Percentiles rank a stretch among this genome's conserved stretches.
Evolutionary conservation across 2,113 vertebrate genomes (phyloP).

Genomic region (Pelusios castaneus): DNA sequence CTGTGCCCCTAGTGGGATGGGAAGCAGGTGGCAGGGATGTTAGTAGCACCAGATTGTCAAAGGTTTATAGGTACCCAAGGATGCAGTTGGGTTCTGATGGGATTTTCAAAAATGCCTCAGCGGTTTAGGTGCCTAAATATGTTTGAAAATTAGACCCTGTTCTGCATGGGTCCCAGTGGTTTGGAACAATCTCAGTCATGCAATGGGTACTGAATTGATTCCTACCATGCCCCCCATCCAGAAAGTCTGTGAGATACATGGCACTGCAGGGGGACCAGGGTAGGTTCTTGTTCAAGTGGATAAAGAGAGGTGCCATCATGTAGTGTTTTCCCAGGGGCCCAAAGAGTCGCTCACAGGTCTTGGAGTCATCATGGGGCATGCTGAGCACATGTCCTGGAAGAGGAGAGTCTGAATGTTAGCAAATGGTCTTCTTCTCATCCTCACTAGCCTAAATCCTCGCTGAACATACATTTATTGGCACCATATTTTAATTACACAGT

Average conservation of each 20-base stretch:
- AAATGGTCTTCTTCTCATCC: background rate
- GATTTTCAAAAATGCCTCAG: background rate
- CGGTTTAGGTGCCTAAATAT: background rate
- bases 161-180: accelerated
- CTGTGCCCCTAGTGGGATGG: background rate
- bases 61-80: background rate
- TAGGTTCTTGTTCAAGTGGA: constrained; percentile 87
- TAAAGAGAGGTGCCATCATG: constrained; percentile 91
- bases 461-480: background rate
- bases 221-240: constrained; percentile 93
- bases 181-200: background rate
- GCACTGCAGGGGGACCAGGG: constrained; percentile 98
- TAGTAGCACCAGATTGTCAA: background rate
- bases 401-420: background rate
- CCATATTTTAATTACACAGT: background rate
- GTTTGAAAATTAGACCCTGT: background rate
- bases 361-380: constrained; percentile 97
- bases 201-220: background rate
- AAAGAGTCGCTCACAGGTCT: constrained; percentile 87
- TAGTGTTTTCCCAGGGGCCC: constrained; percentile 86
- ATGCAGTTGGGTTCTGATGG: background rate
- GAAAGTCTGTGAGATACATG: constrained; percentile 93
- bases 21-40: background rate
- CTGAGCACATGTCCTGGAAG: constrained; percentile 92
- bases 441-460: background rate